Evolutionary conservation across 2,888 invertebrate species (phyloP), one percentile per base, ranked within the genome.

Genomic region (Hartigia nigra): DNA sequence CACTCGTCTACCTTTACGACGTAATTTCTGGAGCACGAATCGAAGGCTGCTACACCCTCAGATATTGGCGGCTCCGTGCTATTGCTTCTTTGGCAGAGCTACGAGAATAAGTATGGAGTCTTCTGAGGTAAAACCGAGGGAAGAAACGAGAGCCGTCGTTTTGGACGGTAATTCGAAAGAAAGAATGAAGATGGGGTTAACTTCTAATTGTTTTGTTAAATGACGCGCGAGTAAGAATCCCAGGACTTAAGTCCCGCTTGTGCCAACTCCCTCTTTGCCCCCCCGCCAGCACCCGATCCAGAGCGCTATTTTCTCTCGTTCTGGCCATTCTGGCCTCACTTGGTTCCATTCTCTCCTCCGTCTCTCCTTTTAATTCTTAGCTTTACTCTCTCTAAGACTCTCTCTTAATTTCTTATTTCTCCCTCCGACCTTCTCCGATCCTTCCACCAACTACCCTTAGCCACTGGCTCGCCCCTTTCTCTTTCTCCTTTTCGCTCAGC

Each of bases 161-260:
- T 75, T 36, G 75, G 75, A 34, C 34, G 37, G 14, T 35, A 75
- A 35, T 75, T 36, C 34, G 36, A 75, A 75, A 36, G 36, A 75
- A 75, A 32, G 75, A 75, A 75, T 34, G 75, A 85, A 87, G 89
- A 91, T 91, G 91, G 91, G 90, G 91, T 91, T 91, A 91, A 91
- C 91, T 89, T 91, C 91, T 91, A 91, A 91, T 91, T 91, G 91
- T 91, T 91, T 91, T 91, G 91, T 91, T 91, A 91, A 91, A 91
- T 91, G 91, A 91, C 91, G 90, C 91, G 91, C 90, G 89, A 91
- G 91, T 91, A 91, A 91, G 91, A 91, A 91, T 91, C 90, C 83
- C 86, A 89, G 89, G 90, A 90, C 90, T 91, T 91, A 91, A 91
- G 90, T 90, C 87, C 88, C 89, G 86, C 86, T 85, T 81, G 80